Conservation (phyloP, 2,888 invertebrate genomes). For the Lycia hirtaria region DNA sequence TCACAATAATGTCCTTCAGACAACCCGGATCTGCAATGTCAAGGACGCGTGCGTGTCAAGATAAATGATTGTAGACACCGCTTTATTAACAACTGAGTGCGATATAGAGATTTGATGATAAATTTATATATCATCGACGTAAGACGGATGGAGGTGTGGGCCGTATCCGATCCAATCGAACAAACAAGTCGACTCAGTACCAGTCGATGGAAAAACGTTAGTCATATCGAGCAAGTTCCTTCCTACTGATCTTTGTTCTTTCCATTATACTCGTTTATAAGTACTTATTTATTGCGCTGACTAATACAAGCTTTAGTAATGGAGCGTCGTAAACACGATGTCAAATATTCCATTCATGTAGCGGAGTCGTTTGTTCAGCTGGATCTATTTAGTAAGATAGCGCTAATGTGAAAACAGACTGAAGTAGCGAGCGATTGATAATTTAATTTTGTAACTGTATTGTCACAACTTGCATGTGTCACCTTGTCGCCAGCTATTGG, state of each 20-base stretch:
- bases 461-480: constrained; percentile 3
- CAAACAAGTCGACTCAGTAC: constrained; percentile 46
- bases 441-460: constrained; percentile 4
- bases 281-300: constrained; percentile 30
- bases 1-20: constrained; percentile 32
- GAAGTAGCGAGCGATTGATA: constrained; percentile 35
- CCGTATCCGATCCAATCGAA: constrained; percentile 46
- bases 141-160: constrained; percentile 49
- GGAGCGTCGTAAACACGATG: constrained; percentile 50
- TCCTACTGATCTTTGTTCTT: constrained; percentile 49
- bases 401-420: constrained; percentile 47
- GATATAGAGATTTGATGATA: constrained; percentile 28
- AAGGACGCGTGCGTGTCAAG: constrained; percentile 37
- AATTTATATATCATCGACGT: constrained; percentile 36
- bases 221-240: constrained; percentile 51
- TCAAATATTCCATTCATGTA: constrained; percentile 66
- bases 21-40: constrained; percentile 39
- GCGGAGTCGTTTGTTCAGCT: constrained; percentile 47
- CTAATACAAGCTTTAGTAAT: constrained; percentile 25
- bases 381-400: constrained; percentile 46
- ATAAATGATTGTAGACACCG: constrained; percentile 18
- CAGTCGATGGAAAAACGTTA: constrained; percentile 52
- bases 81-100: constrained; percentile 21
- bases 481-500: constrained; percentile 1
- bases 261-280: constrained; percentile 13